These are phyloP conservation scores for Paguma larvata DNA, from an alignment of 2,797 vertebrate genomes.

Conservation along the genomic window DNA sequence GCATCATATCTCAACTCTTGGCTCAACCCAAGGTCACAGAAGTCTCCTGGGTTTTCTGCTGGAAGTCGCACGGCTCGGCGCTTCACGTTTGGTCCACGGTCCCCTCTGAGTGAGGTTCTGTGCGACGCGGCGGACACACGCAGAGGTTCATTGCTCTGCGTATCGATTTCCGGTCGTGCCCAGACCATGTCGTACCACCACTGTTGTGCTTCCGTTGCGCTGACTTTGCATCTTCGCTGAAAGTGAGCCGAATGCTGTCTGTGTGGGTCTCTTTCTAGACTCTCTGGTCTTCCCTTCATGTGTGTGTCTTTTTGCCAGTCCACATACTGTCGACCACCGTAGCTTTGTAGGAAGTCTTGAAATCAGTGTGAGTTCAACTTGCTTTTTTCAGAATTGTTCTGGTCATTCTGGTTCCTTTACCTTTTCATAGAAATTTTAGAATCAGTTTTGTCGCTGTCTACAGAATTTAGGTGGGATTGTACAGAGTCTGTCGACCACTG, in stretches of 20 bases:
- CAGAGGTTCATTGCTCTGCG: not conserved
- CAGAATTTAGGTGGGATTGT: not conserved
- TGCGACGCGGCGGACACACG: not conserved
- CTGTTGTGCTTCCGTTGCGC: accelerated
- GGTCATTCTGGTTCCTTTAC: not conserved
- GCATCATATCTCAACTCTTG: not conserved
- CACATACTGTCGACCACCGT: not conserved
- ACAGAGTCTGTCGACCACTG: not conserved
- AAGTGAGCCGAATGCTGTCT: not conserved
- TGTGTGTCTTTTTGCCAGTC: not conserved
- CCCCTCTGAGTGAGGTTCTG: not conserved
- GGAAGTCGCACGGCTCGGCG: not conserved
- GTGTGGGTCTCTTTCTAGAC: not conserved
- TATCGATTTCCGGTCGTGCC: no score
- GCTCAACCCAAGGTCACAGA: not conserved
- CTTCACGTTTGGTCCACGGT: not conserved
- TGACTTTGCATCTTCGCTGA: not conserved
- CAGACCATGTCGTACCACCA: not conserved
- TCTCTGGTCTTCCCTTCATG: not conserved
- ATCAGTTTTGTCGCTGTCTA: not conserved
- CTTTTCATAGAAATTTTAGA: not conserved
- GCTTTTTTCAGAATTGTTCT: not conserved
- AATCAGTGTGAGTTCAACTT: not conserved
- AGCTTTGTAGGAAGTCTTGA: not conserved
- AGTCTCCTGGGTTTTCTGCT: not conserved